Conservation (phyloP, 1,140 invertebrate genomes). For the Cryptotermes secundus region DNA sequence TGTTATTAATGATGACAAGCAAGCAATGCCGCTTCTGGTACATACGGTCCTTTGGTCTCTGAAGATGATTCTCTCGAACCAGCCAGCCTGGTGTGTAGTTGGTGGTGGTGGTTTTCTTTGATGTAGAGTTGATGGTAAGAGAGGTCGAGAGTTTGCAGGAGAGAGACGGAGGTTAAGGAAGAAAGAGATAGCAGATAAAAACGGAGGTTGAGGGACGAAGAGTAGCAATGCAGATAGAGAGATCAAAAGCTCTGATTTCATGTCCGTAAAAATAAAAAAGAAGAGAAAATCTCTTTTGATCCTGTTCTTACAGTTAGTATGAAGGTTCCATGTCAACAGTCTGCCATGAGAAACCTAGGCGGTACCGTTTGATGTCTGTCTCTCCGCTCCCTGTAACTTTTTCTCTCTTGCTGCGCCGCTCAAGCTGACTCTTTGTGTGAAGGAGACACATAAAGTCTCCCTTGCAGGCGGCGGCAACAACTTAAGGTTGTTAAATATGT, state of each 20-base stretch:
- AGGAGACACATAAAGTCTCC: not conserved
- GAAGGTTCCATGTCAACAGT: constrained; percentile 24
- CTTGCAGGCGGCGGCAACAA: not conserved
- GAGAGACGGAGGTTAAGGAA: not conserved
- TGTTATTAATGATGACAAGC: constrained; percentile 9
- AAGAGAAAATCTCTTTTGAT: constrained; percentile 27
- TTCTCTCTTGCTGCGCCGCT: constrained; percentile 9
- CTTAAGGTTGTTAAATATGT: constrained; percentile 18
- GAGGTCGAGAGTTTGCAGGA: constrained; percentile 11
- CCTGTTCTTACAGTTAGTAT: constrained; percentile 23
- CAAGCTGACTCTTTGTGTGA: not conserved
- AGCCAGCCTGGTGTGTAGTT: constrained; percentile 17
- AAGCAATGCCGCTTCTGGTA: not conserved
- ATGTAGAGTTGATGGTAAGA: constrained; percentile 18
- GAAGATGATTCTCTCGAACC: constrained; percentile 6
- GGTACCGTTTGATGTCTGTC: constrained; percentile 2
- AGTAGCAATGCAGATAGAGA: constrained; percentile 27
- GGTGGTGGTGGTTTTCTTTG: constrained; percentile 28
- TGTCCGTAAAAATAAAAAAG: constrained; percentile 25
- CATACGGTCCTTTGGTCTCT: not conserved
- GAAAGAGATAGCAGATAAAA: not conserved
- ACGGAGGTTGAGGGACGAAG: not conserved
- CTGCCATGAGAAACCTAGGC: constrained; percentile 19
- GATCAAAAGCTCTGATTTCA: constrained; percentile 30
- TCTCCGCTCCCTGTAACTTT: not conserved